Conservation (phyloP, 2,888 invertebrate species). For the Epicampocera succincta region DNA sequence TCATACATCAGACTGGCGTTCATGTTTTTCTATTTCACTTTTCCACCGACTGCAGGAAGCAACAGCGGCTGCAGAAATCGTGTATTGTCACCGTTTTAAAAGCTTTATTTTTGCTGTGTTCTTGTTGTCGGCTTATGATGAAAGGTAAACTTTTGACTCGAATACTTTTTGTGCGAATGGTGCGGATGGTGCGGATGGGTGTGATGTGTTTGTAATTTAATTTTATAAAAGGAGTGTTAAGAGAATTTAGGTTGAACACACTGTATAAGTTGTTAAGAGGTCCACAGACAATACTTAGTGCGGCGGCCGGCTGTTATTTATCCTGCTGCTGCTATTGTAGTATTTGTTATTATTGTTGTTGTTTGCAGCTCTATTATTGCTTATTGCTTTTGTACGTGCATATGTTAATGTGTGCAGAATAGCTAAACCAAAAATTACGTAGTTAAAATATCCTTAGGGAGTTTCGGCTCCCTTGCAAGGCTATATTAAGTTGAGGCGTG, state of each 20-base stretch:
- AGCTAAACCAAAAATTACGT: slow-evolving; percentile 54
- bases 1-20: slow-evolving; percentile 92
- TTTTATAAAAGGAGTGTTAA: slow-evolving; percentile 46
- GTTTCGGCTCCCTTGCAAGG: slow-evolving; percentile 59
- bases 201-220: slow-evolving; percentile 27
- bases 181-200: not conserved
- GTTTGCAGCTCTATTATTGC: slow-evolving; percentile 11
- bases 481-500: slow-evolving; percentile 32
- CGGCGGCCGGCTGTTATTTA: slow-evolving; percentile 22
- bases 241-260: slow-evolving; percentile 43
- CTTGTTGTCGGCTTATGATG: slow-evolving; percentile 31
- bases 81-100: slow-evolving; percentile 58
- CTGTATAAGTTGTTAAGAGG: slow-evolving; percentile 38
- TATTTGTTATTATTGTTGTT: slow-evolving; percentile 16
- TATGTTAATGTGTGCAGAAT: not conserved
- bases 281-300: slow-evolving; percentile 58
- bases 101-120: slow-evolving; percentile 53
- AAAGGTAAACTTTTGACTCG: not conserved
- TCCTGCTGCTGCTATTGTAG: slow-evolving; percentile 25
- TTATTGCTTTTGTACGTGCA: not conserved
- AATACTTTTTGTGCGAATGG: not conserved
- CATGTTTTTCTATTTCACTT: slow-evolving; percentile 79
- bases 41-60: slow-evolving; percentile 9
- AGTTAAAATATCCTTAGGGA: slow-evolving; percentile 63
- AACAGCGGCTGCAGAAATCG: slow-evolving; percentile 15